Evolutionary conservation across 2,797 vertebrate species (phyloP).

Genomic region (Falco cherrug): DNA sequence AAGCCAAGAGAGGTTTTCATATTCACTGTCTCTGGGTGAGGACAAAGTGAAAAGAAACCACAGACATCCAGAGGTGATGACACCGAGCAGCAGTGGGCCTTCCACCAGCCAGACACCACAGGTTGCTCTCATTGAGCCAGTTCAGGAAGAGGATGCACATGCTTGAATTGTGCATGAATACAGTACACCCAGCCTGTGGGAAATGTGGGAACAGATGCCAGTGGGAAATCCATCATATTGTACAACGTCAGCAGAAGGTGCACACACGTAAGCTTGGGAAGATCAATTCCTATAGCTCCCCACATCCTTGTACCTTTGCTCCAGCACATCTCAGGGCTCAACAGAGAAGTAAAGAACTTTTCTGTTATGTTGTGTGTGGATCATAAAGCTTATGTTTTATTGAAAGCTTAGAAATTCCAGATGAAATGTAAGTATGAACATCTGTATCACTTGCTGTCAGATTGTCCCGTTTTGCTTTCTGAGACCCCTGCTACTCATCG

Average conservation of each 20-base stretch:
- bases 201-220: background rate
- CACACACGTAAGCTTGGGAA: background rate
- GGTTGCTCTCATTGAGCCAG: background rate
- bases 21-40: background rate
- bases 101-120: rapidly evolving
- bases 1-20: background rate
- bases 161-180: background rate
- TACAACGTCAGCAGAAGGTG: background rate
- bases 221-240: rapidly evolving
- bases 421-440: background rate
- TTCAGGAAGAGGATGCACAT: background rate
- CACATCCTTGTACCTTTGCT: background rate
- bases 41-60: background rate
- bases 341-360: background rate
- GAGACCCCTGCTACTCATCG: background rate
- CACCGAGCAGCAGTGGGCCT: background rate
- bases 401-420: background rate
- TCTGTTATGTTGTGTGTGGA: background rate
- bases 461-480: background rate
- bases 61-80: background rate
- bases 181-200: background rate
- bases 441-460: background rate
- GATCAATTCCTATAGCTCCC: background rate
- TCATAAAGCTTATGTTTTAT: background rate
- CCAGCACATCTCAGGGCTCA: background rate